Evolutionary conservation across 2,797 vertebrate genomes (phyloP), one percentile per base, ranked within the genome.

Genomic region (Micrastur ruficollis): DNA sequence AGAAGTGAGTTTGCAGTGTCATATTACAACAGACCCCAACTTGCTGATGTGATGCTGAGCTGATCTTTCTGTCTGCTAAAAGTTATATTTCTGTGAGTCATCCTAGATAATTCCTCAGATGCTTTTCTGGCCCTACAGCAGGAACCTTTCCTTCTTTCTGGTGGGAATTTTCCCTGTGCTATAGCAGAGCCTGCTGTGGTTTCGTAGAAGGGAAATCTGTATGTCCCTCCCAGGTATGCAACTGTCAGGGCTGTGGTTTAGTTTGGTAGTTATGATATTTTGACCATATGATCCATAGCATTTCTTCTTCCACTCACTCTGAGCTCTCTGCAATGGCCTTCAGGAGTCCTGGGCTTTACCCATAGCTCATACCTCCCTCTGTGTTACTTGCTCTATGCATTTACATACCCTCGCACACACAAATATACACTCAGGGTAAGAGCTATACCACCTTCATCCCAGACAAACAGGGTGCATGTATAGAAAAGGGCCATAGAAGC

Each of bases 291-390:
- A 63, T 70, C 31, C 52, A 46, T 10, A 62, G 21, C 21, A 59
- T 59, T 95, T 92, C 25, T 68, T 81, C 38, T 85, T 89, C 59
- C 31, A 23, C 9, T 49, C 9, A 16, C 19, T 86, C 73, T 46
- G 63, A 87, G 46, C 40, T 40, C 22, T 31, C 46, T 63, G 49
- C 66, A 62, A 20, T 61, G 62, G 11, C n/a, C 42, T 86, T 74
- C 66, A 52, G 34, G 53, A 12, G 2, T 82, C 40, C 68, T 52
- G 62, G 20, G 12, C 36, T 93, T 90, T 63, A 67, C 9, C 29
- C 0, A 0, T 34, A 71, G 15, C 31, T 94, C 0, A 0, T n/a
- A 52, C 15, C 6, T 72, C 31, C 53, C 26, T 72, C 66, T 38
- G 10, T 5, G 15, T 26, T 29, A 3, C 32, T 61, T 42, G 31